Percentiles rank a stretch among this genome's conserved stretches.
phyloP scores from a whole-genome alignment of 2,113 vertebrate species.

The Microcebus lehilahytsara region DNA sequence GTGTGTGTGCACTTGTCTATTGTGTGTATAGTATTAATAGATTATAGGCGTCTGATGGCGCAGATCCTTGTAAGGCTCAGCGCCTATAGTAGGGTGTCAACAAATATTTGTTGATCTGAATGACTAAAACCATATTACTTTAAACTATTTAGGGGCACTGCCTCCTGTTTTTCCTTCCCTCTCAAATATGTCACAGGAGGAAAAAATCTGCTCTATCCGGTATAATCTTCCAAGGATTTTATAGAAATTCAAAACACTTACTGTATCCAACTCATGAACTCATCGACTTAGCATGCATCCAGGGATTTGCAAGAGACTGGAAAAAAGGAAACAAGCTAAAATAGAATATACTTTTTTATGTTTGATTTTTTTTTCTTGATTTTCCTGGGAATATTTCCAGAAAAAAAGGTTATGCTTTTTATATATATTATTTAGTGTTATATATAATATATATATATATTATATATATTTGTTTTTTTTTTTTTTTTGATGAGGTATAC shows the following conservation, averaged over 20 bases:
- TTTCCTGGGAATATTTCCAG: constrained; percentile 23
- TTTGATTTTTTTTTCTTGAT: constrained; percentile 20
- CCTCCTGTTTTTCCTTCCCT: constrained; percentile 16
- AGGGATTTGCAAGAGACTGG: neutral
- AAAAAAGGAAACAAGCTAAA: constrained; percentile 26
- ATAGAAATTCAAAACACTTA: constrained; percentile 32
- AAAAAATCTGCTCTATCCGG: neutral
- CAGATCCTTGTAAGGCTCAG: neutral
- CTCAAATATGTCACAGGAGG: constrained; percentile 30
- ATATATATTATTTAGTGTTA: neutral
- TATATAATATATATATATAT: neutral
- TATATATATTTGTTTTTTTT: neutral
- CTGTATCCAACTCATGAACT: constrained; percentile 35
- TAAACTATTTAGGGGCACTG: neutral
- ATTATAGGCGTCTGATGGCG: neutral
- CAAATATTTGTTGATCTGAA: neutral
- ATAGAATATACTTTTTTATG: neutral
- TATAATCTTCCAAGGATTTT: constrained; percentile 34
- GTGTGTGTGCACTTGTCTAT: neutral
- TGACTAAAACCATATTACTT: constrained; percentile 40
- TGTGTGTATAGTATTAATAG: neutral
- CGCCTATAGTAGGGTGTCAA: neutral
- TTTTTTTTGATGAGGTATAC: neutral
- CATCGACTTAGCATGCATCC: constrained; percentile 21
- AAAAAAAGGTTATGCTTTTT: neutral